phyloP scores from a whole-genome alignment of 2,113 vertebrate genomes.

The Lathamus discolor region DNA sequence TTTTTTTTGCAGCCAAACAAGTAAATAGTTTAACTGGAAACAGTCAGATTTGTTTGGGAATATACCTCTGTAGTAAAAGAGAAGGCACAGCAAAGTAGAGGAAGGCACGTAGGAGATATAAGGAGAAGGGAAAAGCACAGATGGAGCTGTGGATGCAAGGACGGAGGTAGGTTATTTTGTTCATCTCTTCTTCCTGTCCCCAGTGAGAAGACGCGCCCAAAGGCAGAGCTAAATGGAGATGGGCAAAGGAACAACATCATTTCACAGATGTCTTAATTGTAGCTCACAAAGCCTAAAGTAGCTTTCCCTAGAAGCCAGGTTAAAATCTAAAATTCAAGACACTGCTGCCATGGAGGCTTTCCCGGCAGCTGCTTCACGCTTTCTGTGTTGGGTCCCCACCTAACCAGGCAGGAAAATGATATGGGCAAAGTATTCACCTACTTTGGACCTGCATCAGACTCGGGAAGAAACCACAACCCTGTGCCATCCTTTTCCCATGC shows the following conservation, averaged over 20 bases:
- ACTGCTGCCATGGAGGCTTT: not conserved
- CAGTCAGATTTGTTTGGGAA: not conserved
- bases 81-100: not conserved
- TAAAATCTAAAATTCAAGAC: not conserved
- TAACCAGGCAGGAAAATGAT: not conserved
- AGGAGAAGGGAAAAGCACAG: not conserved
- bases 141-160: not conserved
- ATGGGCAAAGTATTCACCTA: not conserved
- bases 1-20: not conserved
- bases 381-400: not conserved
- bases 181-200: not conserved
- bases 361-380: not conserved
- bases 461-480: not conserved
- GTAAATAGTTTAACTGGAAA: not conserved
- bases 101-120: not conserved
- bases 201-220: not conserved
- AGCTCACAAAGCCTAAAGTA: not conserved
- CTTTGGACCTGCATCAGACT: not conserved
- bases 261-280: not conserved
- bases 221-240: not conserved
- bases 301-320: not conserved
- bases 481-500: rapidly evolving
- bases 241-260: not conserved
- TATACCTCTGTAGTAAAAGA: not conserved
- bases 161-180: not conserved